Conservation (phyloP, 2,888 invertebrate species). For the Leptopilina drosophilae region DNA sequence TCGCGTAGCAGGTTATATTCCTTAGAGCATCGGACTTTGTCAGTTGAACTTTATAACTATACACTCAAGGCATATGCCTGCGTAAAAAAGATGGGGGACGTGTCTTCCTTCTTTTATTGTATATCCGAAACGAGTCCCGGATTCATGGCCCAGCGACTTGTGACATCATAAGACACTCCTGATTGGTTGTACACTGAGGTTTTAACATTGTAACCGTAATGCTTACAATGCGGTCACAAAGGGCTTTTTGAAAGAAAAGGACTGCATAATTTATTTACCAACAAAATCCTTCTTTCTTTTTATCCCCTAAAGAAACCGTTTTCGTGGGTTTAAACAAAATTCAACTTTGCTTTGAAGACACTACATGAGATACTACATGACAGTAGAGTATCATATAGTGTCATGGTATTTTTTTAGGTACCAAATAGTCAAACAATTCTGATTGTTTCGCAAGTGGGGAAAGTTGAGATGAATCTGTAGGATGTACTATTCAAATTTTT, state of each 20-base stretch:
- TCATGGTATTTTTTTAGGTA: too few relatives aligned
- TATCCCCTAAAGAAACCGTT: too few relatives aligned
- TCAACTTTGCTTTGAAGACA: too few relatives aligned
- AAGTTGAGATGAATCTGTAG: too few relatives aligned
- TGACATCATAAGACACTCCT: slow-evolving; percentile 63
- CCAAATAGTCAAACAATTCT: too few relatives aligned
- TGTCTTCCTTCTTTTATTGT: slow-evolving; percentile 63
- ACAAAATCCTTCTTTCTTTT: not conserved
- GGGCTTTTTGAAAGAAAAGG: too few relatives aligned
- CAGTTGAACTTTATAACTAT: slow-evolving; percentile 28
- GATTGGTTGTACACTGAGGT: slow-evolving; percentile 42
- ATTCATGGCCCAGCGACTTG: slow-evolving; percentile 72
- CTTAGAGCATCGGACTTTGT: slow-evolving; percentile 22
- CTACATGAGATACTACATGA: too few relatives aligned
- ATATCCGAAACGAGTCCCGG: slow-evolving; percentile 68
- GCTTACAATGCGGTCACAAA: not conserved
- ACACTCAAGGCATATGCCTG: not conserved
- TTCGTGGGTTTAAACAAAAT: too few relatives aligned
- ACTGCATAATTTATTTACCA: too few relatives aligned
- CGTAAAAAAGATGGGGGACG: slow-evolving; percentile 37
- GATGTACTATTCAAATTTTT: too few relatives aligned
- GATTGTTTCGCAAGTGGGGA: too few relatives aligned
- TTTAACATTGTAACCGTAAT: slow-evolving; percentile 8
- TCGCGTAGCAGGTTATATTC: slow-evolving; percentile 63
- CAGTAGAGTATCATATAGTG: too few relatives aligned